A percentile compares a stretch with the other conserved stretches of the same genome.
Evolutionary conservation across 2,113 vertebrate genomes (phyloP).

Genomic region (Pseudois nayaur): DNA sequence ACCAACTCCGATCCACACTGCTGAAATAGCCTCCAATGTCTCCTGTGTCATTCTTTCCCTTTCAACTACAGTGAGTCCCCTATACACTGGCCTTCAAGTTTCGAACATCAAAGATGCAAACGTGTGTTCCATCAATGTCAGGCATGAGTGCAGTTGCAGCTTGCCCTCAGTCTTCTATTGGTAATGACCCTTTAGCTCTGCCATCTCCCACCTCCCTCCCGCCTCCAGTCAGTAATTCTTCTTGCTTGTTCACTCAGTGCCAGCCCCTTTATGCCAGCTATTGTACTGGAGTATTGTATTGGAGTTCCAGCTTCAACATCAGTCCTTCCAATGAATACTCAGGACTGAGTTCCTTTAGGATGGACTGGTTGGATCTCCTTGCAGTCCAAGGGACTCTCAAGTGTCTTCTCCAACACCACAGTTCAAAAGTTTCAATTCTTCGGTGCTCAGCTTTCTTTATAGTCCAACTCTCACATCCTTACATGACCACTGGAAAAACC

Average conservation of each 20-base stretch:
- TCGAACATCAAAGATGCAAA: background rate
- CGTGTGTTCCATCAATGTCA: background rate
- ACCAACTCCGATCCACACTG: fast-evolving
- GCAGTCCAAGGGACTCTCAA: background rate
- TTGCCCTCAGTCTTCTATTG: background rate
- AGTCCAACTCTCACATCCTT: background rate
- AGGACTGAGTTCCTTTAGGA: background rate
- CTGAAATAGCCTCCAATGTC: background rate
- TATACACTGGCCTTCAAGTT: background rate
- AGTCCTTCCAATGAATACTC: background rate
- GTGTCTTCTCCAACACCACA: background rate
- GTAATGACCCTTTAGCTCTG: background rate
- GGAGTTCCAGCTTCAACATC: background rate
- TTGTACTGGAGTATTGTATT: background rate
- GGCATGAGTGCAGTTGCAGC: background rate
- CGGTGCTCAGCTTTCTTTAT: background rate
- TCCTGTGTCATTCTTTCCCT: background rate
- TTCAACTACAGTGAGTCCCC: background rate
- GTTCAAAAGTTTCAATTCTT: background rate
- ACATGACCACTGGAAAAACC: background rate
- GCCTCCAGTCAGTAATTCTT: background rate
- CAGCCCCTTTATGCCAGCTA: background rate
- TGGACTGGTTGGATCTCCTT: background rate
- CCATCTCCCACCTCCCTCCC: background rate
- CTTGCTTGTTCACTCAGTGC: background rate